These are phyloP conservation scores for Rhinichthys osculus DNA, from an alignment of 2,797 vertebrate species.

Conservation along the genomic window DNA sequence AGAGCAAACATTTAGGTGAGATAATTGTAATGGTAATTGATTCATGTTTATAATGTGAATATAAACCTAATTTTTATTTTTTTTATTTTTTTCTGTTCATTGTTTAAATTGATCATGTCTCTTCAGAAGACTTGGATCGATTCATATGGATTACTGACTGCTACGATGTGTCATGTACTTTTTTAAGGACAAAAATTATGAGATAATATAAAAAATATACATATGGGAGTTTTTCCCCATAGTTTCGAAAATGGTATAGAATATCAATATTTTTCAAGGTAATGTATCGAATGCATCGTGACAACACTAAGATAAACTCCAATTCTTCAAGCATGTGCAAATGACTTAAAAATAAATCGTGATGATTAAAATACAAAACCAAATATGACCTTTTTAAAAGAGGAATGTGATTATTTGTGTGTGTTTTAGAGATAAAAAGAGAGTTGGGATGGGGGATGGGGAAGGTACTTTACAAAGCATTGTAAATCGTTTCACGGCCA, in stretches of 20 bases:
- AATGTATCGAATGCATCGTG: not conserved
- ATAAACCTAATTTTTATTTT: too few species aligned
- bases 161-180: too few species aligned
- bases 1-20: not conserved
- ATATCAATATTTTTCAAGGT: not conserved
- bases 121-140: too few species aligned
- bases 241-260: not conserved
- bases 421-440: not conserved
- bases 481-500: conserved; percentile 69
- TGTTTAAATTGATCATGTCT: too few species aligned
- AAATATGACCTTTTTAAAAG: not conserved
- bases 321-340: not conserved
- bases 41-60: not conserved
- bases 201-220: not conserved
- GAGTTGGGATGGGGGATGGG: too few species aligned
- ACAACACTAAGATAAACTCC: not conserved
- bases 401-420: not conserved
- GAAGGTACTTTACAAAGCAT: not conserved
- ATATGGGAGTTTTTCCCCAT: not conserved
- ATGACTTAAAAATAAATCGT: not conserved
- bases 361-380: not conserved
- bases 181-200: not conserved
- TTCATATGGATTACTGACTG: too few species aligned
- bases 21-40: not conserved
- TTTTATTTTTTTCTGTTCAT: too few species aligned